Percentiles rank a stretch among this genome's conserved stretches.
These are phyloP conservation scores for Riparia riparia DNA, from an alignment of 2,113 vertebrate genomes.

Conservation along the genomic window DNA sequence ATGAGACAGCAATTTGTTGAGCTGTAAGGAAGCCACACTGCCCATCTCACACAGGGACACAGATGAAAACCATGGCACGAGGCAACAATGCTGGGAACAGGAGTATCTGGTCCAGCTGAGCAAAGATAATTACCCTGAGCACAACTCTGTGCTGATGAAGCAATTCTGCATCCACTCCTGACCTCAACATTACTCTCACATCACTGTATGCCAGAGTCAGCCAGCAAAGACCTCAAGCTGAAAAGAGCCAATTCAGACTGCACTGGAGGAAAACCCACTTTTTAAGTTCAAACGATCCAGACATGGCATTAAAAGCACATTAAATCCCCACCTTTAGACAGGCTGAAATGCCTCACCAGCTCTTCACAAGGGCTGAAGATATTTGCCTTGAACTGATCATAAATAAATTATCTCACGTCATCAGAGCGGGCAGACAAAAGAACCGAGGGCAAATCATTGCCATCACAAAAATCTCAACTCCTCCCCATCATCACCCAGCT, in stretches of 20 bases:
- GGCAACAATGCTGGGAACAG: neutral
- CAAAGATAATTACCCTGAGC: neutral
- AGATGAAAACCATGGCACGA: accelerated
- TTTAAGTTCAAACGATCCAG: neutral
- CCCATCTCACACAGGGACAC: accelerated
- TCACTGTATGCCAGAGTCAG: neutral
- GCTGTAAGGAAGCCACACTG: neutral
- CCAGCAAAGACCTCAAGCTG: neutral
- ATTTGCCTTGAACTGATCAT: neutral
- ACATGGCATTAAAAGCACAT: neutral
- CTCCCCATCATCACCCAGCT: neutral
- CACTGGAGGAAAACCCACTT: neutral
- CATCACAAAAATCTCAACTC: neutral
- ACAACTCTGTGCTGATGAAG: neutral
- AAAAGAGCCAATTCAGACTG: neutral
- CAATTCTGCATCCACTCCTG: neutral
- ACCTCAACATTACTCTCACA: neutral
- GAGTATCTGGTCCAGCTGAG: neutral
- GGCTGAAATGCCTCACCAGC: neutral
- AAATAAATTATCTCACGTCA: neutral
- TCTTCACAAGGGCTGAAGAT: neutral
- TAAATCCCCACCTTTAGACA: neutral
- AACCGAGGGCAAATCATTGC: neutral
- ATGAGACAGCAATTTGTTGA: accelerated
- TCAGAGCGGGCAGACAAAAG: neutral